Base-by-base conservation (phyloP, 2,888 invertebrate genomes). In the Agrochola lota region DNA sequence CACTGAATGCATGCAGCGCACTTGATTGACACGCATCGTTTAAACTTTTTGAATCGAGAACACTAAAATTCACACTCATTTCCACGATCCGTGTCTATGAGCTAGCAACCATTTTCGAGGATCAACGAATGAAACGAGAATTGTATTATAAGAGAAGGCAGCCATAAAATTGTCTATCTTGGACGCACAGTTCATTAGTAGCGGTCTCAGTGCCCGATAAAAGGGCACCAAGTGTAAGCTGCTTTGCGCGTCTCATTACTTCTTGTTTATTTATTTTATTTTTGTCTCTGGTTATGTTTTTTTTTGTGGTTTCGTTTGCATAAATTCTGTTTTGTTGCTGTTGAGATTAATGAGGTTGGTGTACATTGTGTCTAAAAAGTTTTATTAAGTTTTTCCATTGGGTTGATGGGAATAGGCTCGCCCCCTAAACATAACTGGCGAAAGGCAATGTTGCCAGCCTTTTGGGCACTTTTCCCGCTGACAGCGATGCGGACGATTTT, bases 161-260 rank as follows among this genome's bases (percentile, higher is more conserved):
- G 69, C 82, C 88, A 89, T 94, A 93, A 94, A 94, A 94, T 89
- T 85, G 90, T 91, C 90, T 91, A 92, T 91, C 91, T 89, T 87
- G 80, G 85, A 89, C 85, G 92, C 90, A 90, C 89, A 90, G 92
- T 91, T 93, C 93, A 94, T 93, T 93, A 93, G 91, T 88, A 87
- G 74, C 86, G 81, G 77, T 66, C 87, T 87, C 85, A 83, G 89
- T 84, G 81, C 83, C 78, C 82, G 86, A 89, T 90, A 91, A 91
- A 89, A 88, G 81, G 88, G 87, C 89, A 86, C 86, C 77, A 77
- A 89, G 83, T 78, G 83, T 91, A 91, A 92, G 91, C 92, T 88
- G 81, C 91, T 91, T 91, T 89, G 83, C 80, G 67, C 80, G 79
- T 78, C 87, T 91, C 91, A 90, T 92, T 91, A 91, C 86, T 86